Evolutionary conservation across 1,140 invertebrate genomes (phyloP), one percentile per base, ranked within the genome.

Genomic region (Apis florea): DNA sequence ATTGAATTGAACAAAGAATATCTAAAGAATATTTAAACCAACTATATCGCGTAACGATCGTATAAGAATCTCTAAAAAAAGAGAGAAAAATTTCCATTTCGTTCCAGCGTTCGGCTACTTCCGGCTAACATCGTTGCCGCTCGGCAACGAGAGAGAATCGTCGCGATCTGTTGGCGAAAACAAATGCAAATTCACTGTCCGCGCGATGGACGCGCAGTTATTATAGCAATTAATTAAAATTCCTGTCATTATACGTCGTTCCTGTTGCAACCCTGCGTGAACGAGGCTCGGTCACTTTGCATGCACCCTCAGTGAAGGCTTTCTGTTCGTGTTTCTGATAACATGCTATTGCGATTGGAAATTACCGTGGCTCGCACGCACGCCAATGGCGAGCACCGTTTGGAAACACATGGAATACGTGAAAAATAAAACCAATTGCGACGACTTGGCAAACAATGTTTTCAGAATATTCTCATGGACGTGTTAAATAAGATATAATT

Each of bases 161-260:
- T 63, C 58, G 51, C 51, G 58, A 76, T 69, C 80, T n/a, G 73
- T 47, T 63, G 73, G 49, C 66, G 74, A 76, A 82, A 82, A 82
- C 74, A 69, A 82, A 82, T 82, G 80, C 66, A 70, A 82, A 82
- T 82, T 82, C 56, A 77, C 49, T 77, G 66, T 70, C 66, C 80
- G 54, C 26, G 61, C 56, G 47, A 56, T 68, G 73, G 19, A 74
- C 64, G 73, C 56, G 73, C 47, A n/a, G 66, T 82, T 82, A 82
- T 82, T 77, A 70, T 67, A 67, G 80, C 80, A 77, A 82, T 82
- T 82, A 82, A 82, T 82, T 82, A 82, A 82, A 82, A 82, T 82
- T 77, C 66, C 66, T 69, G 67, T 70, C 74, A 82, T 82, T 76
- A 82, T 63, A n/a, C 64, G 56, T 17, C 71, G 51, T 66, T 17